phyloP scores from a whole-genome alignment of 2,888 invertebrate genomes.

The Heteropelma amictum region DNA sequence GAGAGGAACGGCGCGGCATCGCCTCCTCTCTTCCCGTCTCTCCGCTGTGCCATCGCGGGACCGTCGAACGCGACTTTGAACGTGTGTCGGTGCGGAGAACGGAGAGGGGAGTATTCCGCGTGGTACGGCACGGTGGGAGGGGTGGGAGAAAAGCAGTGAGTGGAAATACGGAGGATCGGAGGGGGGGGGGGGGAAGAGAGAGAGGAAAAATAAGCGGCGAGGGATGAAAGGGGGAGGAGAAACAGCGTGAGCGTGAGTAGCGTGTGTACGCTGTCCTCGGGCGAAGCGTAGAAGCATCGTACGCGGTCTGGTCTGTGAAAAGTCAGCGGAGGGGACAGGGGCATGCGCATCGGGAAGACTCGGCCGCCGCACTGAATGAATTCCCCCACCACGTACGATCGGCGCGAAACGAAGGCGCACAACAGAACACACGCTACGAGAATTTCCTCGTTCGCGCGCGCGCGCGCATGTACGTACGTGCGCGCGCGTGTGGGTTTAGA shows the following conservation, averaged over 20 bases:
- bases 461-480: not conserved
- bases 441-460: no score
- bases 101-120: no score
- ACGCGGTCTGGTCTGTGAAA: slow-evolving; percentile 54
- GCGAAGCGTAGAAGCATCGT: slow-evolving; percentile 56
- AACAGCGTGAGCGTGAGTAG: slow-evolving; percentile 70
- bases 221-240: slow-evolving; percentile 7
- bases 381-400: slow-evolving; percentile 63
- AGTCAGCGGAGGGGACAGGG: slow-evolving; percentile 59
- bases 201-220: slow-evolving; percentile 25
- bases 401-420: slow-evolving; percentile 30
- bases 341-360: slow-evolving; percentile 69
- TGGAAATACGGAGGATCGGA: slow-evolving; percentile 13
- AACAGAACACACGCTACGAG: no score
- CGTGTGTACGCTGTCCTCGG: slow-evolving; percentile 72
- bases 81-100: no score
- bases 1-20: no score
- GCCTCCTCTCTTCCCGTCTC: no score
- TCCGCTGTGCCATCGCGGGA: no score
- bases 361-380: slow-evolving; percentile 74
- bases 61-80: no score
- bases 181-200: not conserved
- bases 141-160: not conserved
- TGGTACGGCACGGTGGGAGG: not conserved
- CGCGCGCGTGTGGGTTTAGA: not conserved